Evolutionary conservation across 2,797 vertebrate species (phyloP), one percentile per base, ranked within the genome.

Genomic region (Phrynocephalus forsythii): DNA sequence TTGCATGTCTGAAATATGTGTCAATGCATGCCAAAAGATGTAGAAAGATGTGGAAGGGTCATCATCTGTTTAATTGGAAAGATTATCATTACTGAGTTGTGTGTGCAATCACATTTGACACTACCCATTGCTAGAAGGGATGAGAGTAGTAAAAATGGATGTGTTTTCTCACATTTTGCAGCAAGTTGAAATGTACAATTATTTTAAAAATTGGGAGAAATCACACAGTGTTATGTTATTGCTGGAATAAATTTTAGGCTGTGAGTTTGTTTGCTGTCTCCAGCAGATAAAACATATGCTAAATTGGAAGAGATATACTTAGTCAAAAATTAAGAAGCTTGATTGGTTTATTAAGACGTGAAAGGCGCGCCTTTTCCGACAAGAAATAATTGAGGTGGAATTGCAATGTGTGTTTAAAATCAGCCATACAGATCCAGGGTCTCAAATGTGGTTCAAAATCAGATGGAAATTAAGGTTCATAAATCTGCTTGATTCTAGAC

Each of bases 391-490:
- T 30, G 50, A 26, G 20, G 83, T 67, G 38, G 87, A 88, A 84
- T 73, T 75, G 82, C 60, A 50, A 79, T 75, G 28, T 63, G 77
- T 52, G 83, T 73, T 84, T 79, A 80, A 80, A 88, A 80, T 84
- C n/a, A 67, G 33, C 75, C 71, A 71, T 83, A 78, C 30, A 69
- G 73, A 83, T 71, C 66, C 69, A 44, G 68, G 26, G n/a, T 68
- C 20, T 5, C 66, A 56, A n/a, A 16, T 11, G 2, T 87, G 44
- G 28, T 73, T 84, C 52, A 44, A 82, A 84, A 66, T 67, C 60
- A n/a, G 66, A 6, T 68, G 68, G 68, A 28, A 71, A 71, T 71
- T 50, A 85, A 6, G 76, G 52, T 68, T 79, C 76, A 52, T 68
- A 86, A 28, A 52, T n/a, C 66, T 83, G 67, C 71, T 87, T 79